phyloP scores from a whole-genome alignment of 2,797 vertebrate genomes.

The Clarias pachynema region DNA sequence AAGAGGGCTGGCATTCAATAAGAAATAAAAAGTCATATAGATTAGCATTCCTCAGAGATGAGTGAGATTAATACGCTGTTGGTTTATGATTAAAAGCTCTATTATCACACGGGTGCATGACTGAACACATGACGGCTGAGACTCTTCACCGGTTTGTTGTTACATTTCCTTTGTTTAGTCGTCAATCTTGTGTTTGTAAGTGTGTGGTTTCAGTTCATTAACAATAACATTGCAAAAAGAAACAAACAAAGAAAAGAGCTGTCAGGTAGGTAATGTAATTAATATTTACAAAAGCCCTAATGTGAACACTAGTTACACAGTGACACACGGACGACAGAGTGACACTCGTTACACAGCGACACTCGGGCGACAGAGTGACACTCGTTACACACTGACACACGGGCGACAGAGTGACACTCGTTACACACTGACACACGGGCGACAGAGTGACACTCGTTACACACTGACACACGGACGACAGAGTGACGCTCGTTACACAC shows the following conservation, averaged over 20 bases:
- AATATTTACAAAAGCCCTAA: not conserved
- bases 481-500: too few relatives aligned
- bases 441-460: too few relatives aligned
- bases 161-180: not conserved
- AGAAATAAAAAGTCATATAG: not conserved
- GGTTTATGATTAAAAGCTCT: not conserved
- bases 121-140: not conserved
- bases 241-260: not conserved
- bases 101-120: not conserved
- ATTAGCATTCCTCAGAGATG: not conserved
- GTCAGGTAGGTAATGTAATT: not conserved
- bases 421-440: too few relatives aligned
- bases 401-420: too few relatives aligned
- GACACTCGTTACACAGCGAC: too few relatives aligned
- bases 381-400: too few relatives aligned
- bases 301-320: too few relatives aligned
- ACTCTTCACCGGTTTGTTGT: not conserved
- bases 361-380: too few relatives aligned
- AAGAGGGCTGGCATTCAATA: not conserved
- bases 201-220: not conserved
- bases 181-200: not conserved
- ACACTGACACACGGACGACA: too few relatives aligned
- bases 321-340: too few relatives aligned
- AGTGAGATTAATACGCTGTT: not conserved
- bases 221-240: not conserved